Percentiles rank a stretch among this genome's conserved stretches.
Evolutionary conservation across 2,888 invertebrate genomes (phyloP).

Genomic region (Drosophila phalerata): DNA sequence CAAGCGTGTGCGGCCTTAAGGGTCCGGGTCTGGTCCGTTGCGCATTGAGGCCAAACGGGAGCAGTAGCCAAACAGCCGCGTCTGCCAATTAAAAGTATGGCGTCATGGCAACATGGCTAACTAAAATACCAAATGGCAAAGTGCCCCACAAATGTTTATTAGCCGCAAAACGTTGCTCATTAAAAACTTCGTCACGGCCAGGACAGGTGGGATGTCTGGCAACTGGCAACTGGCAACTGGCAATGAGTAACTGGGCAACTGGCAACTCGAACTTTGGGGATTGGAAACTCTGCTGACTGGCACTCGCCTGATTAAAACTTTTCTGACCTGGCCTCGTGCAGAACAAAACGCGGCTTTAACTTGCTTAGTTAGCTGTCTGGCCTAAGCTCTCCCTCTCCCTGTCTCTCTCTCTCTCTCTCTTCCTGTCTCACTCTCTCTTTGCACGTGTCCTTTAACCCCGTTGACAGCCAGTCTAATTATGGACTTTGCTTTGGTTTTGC

Average conservation of each 20-base stretch:
- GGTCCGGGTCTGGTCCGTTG: conserved; percentile 12
- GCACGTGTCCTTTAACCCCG: conserved; percentile 27
- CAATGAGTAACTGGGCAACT: conserved; percentile 22
- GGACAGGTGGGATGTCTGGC: no score
- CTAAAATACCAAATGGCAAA: conserved; percentile 50
- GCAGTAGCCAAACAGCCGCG: conserved; percentile 45
- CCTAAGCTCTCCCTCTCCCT: conserved; percentile 17
- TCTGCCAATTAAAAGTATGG: conserved; percentile 78
- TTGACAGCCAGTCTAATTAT: conserved; percentile 59
- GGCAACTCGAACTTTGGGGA: conserved; percentile 19
- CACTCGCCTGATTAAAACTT: conserved; percentile 58
- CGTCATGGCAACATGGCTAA: conserved; percentile 78
- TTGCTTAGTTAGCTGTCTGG: conserved; percentile 37
- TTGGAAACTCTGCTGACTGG: conserved; percentile 13
- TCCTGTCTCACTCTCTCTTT: background rate
- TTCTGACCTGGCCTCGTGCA: conserved; percentile 21
- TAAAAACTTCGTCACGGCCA: conserved; percentile 75
- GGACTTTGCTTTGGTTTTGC: conserved; percentile 34
- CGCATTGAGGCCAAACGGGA: conserved; percentile 25
- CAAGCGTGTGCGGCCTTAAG: conserved; percentile 28
- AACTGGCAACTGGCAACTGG: conserved; percentile 10
- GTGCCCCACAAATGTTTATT: conserved; percentile 76
- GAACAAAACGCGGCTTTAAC: conserved; percentile 39
- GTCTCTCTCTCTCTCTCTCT: background rate
- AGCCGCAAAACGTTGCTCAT: conserved; percentile 81